Conservation (phyloP, 2,888 invertebrate species). For the Lepidocyrtinus sp. region DNA sequence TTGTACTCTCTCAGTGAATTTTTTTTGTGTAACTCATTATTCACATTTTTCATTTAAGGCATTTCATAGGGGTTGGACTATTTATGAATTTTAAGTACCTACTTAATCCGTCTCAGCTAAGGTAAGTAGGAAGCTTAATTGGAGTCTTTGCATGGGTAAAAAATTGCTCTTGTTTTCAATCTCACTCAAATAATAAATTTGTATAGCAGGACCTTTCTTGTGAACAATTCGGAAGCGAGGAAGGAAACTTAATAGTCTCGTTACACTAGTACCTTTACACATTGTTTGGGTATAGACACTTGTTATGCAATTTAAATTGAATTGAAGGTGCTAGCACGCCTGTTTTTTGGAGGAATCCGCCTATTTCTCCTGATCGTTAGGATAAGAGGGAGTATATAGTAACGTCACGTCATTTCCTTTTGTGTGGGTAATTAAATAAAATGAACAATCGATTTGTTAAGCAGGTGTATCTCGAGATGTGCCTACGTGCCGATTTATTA, state of each 20-base stretch:
- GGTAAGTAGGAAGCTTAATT: not conserved
- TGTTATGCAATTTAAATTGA: not conserved
- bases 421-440: not conserved
- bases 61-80: no score
- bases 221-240: constrained; percentile 17
- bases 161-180: not conserved
- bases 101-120: not conserved
- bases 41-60: no score
- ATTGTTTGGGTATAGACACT: not conserved
- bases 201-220: not conserved
- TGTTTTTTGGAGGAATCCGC: not conserved
- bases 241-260: not conserved
- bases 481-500: no score
- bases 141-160: not conserved
- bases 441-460: no score
- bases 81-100: no score
- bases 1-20: no score
- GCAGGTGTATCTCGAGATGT: no score
- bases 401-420: not conserved
- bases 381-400: not conserved
- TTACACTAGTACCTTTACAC: no score
- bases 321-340: not conserved
- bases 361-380: not conserved
- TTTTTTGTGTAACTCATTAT: not conserved
- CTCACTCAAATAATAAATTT: no score